Conservation (phyloP, 2,888 invertebrate species). For the Chrysotoxum bicinctum region DNA sequence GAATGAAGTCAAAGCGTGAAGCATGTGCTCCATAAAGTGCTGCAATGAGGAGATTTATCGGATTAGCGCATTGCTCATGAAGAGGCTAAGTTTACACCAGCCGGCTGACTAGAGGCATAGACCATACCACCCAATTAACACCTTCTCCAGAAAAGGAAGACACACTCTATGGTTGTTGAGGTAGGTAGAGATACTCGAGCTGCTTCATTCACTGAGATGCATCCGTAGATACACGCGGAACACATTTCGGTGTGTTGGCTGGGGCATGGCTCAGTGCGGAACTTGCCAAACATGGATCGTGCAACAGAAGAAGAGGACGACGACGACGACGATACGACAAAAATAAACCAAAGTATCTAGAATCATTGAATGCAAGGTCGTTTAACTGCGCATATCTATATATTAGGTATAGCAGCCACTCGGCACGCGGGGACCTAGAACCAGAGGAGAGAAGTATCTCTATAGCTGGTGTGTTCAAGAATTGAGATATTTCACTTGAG, state of each 20-base stretch:
- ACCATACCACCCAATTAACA: conserved; percentile 35
- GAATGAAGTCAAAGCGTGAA: conserved; percentile 71
- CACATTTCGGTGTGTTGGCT: conserved; percentile 2
- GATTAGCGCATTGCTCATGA: conserved; percentile 44
- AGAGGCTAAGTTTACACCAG: conserved; percentile 13
- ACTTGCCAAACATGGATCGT: conserved; percentile 55
- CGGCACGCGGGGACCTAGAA: conserved; percentile 12
- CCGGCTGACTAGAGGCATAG: background rate
- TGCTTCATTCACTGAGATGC: conserved; percentile 12
- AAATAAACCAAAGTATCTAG: conserved; percentile 51
- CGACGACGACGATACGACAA: conserved; percentile 1
- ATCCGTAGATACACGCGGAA: conserved; percentile 6
- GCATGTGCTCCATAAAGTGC: conserved; percentile 66
- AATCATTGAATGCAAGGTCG: conserved; percentile 69
- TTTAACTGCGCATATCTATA: conserved; percentile 49
- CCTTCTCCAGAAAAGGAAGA: conserved; percentile 50
- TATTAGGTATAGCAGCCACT: background rate
- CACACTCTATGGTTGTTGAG: background rate
- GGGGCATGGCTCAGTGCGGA: conserved; percentile 24
- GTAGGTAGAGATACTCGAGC: background rate
- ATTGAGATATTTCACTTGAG: conserved; percentile 71
- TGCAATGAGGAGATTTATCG: conserved; percentile 61
- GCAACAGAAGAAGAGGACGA: background rate
- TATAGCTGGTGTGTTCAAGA: conserved; percentile 24
- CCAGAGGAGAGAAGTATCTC: background rate